Conservation (phyloP, 2,113 vertebrate species). For the Oncorhynchus mykiss region DNA sequence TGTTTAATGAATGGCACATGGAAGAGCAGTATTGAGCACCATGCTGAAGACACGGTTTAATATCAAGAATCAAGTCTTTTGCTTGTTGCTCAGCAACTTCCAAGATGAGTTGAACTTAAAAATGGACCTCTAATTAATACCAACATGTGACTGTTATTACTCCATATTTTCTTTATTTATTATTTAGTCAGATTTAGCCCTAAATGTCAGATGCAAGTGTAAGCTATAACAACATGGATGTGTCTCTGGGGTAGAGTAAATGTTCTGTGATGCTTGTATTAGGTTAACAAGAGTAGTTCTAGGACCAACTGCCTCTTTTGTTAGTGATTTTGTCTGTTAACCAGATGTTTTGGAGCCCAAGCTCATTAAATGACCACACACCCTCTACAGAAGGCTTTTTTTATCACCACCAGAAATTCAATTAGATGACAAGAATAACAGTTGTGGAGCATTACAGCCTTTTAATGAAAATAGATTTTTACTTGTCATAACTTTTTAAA, state of each 20-base stretch:
- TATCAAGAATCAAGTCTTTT: conserved; percentile 61
- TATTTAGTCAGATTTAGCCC: neutral
- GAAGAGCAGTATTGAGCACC: neutral
- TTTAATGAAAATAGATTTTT: conserved; percentile 55
- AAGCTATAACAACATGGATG: neutral
- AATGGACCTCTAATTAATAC: conserved; percentile 70
- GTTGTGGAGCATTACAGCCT: conserved; percentile 29
- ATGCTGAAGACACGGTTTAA: conserved; percentile 14
- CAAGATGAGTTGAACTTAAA: conserved; percentile 58
- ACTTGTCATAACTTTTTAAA: conserved; percentile 50
- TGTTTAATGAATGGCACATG: neutral
- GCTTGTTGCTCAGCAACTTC: conserved; percentile 71
- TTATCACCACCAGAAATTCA: conserved; percentile 35
- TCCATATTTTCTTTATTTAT: neutral
- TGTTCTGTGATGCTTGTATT: neutral
- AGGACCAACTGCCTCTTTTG: conserved; percentile 22
- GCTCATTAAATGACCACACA: conserved; percentile 29
- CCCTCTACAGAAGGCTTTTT: conserved; percentile 25
- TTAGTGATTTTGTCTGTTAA: conserved; percentile 41
- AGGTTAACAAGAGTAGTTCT: conserved; percentile 29
- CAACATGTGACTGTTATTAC: conserved; percentile 6
- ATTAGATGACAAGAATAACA: conserved; percentile 36
- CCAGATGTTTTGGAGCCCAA: conserved; percentile 21
- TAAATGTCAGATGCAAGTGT: neutral
- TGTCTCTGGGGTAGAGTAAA: conserved; percentile 22